Evolutionary conservation across 1,140 invertebrate genomes (phyloP).

Genomic region (Gryon sp.): DNA sequence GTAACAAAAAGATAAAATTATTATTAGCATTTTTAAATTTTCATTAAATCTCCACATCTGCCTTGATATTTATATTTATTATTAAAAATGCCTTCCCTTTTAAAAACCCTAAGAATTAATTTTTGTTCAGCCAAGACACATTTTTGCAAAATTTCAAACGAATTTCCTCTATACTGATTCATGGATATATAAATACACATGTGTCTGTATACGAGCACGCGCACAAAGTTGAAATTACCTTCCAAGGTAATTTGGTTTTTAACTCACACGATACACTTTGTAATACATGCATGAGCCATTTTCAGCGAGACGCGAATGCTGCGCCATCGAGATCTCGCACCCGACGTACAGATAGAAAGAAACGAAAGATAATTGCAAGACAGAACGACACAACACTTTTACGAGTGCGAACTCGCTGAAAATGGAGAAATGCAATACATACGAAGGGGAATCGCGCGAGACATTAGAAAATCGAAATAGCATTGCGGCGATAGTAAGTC

Average conservation of each 20-base stretch:
- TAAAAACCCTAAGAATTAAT: constrained; percentile 7
- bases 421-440: constrained; percentile 53
- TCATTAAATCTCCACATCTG: no score
- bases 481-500: constrained; percentile 33
- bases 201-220: constrained; percentile 26
- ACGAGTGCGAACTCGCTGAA: constrained; percentile 42
- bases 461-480: constrained; percentile 21
- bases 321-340: constrained; percentile 22
- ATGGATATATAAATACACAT: no score
- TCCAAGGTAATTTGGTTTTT: constrained; percentile 49
- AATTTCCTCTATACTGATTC: constrained; percentile 10
- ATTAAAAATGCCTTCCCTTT: no score
- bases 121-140: constrained; percentile 19
- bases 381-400: constrained; percentile 24
- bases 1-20: no score
- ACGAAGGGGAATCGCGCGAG: no score
- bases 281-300: constrained; percentile 40
- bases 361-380: no score
- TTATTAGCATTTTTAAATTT: no score
- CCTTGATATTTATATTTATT: no score
- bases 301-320: constrained; percentile 13
- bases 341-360: constrained; percentile 37
- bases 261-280: constrained; percentile 3
- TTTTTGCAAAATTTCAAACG: constrained; percentile 26
- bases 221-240: constrained; percentile 41